Evolutionary conservation across 2,797 vertebrate species (phyloP).

Genomic region (Gymnothorax reevesii): DNA sequence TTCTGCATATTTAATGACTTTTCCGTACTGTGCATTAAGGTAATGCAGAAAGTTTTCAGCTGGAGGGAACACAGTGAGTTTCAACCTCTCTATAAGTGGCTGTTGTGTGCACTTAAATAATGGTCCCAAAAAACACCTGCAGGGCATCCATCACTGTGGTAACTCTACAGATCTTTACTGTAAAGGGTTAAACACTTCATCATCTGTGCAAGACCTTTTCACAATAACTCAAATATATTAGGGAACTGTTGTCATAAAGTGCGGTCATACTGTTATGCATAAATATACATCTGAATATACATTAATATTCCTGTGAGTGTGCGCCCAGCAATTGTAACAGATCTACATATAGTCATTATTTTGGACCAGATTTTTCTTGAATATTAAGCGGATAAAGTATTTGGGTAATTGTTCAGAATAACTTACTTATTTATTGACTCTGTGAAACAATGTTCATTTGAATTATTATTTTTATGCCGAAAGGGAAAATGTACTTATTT

Average conservation of each 20-base stretch:
- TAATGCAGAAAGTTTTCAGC: neutral
- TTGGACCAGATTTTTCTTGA: neutral
- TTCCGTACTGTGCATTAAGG: neutral
- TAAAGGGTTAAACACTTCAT: conserved; percentile 14
- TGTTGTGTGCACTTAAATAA: conserved; percentile 23
- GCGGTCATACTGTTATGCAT: neutral
- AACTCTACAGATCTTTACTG: neutral
- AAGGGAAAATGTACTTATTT: no score
- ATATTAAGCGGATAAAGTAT: neutral
- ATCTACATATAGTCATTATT: neutral
- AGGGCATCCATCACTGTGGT: conserved; percentile 26
- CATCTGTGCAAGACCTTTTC: neutral
- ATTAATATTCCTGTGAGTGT: neutral
- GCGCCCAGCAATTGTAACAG: neutral
- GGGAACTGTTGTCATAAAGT: neutral
- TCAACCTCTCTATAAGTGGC: conserved; percentile 14
- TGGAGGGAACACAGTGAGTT: neutral
- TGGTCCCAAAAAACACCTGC: conserved; percentile 21
- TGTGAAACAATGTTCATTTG: no score
- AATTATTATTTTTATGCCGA: no score
- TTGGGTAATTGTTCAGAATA: neutral
- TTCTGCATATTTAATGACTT: neutral
- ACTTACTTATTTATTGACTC: neutral
- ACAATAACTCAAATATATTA: neutral
- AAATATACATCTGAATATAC: neutral